Evolutionary conservation across 2,888 invertebrate species (phyloP).

Genomic region (Linnaemya vulpina): DNA sequence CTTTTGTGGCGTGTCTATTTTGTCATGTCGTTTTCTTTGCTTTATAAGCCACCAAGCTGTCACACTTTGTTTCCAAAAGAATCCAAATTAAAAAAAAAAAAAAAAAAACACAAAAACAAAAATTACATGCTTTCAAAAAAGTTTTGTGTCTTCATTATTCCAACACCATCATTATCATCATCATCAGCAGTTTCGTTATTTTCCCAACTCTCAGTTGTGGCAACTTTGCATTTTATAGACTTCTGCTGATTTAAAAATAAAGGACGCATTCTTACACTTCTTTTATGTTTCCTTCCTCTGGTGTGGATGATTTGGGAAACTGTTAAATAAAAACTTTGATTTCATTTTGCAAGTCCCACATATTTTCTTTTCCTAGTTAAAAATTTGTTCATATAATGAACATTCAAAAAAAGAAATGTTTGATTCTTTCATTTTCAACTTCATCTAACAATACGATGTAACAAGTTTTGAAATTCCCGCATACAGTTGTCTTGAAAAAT

Average conservation of each 20-base stretch:
- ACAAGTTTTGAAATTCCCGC: slow-evolving; percentile 57
- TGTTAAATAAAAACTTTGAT: slow-evolving; percentile 35
- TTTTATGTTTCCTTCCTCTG: slow-evolving; percentile 55
- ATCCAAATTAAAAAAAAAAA: slow-evolving; percentile 12
- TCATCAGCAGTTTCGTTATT: slow-evolving; percentile 30
- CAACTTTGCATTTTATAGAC: slow-evolving; percentile 70
- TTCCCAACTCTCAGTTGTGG: slow-evolving; percentile 65
- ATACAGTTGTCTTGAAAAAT: slow-evolving; percentile 51
- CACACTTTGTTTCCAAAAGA: slow-evolving; percentile 63
- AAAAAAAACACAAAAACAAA: slow-evolving; percentile 68
- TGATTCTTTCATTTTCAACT: slow-evolving; percentile 39
- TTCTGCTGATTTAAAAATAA: slow-evolving; percentile 42
- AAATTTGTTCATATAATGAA: slow-evolving; percentile 41
- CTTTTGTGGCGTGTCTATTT: slow-evolving; percentile 65
- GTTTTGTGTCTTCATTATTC: slow-evolving; percentile 82
- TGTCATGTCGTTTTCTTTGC: slow-evolving; percentile 66
- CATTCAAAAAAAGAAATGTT: slow-evolving; percentile 22
- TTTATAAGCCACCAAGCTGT: slow-evolving; percentile 70
- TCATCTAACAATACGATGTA: slow-evolving; percentile 27
- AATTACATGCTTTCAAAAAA: slow-evolving; percentile 81
- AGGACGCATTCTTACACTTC: slow-evolving; percentile 59
- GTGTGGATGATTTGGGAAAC: slow-evolving; percentile 38
- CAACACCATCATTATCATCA: slow-evolving; percentile 51
- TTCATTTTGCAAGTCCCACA: slow-evolving; percentile 26
- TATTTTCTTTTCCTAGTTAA: slow-evolving; percentile 16